Base-by-base conservation (phyloP, 2,888 invertebrate genomes). In the Chironomus riparius region DNA sequence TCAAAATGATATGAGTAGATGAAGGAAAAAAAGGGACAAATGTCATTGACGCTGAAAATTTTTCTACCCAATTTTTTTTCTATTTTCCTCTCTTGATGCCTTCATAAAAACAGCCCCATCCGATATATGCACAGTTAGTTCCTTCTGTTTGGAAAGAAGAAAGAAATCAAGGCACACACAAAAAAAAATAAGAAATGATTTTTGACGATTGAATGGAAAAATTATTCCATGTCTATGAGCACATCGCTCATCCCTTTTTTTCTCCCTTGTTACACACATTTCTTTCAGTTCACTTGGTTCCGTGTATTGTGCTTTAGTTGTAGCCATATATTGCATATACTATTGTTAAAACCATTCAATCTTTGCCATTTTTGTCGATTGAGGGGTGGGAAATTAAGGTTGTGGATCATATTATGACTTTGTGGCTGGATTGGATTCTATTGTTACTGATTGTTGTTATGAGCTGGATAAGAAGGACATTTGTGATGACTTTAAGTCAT, bases 161-260 rank as follows among this genome's bases (percentile, higher is more conserved):
- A 38, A 38, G 38, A 38, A 38, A 38, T 38, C 38, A 38, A 10
- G 38, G 15, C n/a, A 56, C 56, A 65, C 50, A 50, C 2, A 48
- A 47, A 22, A n/a, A n/a, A n/a, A n/a, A n/a, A 21, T 38, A 28
- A 72, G 47, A 47, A 72, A 18, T 38, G 7, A 61, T 62, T 61
- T 72, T 62, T 72, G 61, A 38, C 62, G 61, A 72, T 72, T 72
- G 72, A 72, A 62, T 72, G 72, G 72, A 72, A 72, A 71, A 72
- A 72, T 72, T 72, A 72, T 72, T 72, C 72, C 72, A 62, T 62
- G 28, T 72, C 38, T 22, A 61, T 72, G 50, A 72, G 38, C 62
- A 62, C 50, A 62, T 72, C 71, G 24, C 47, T 72, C 56, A 56
- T 56, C 56, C 56, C 56, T 5, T n/a, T 15, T 50, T 15, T 15